Conservation (phyloP, 2,888 invertebrate genomes). For the Pyrrhopygopsis socrates region DNA sequence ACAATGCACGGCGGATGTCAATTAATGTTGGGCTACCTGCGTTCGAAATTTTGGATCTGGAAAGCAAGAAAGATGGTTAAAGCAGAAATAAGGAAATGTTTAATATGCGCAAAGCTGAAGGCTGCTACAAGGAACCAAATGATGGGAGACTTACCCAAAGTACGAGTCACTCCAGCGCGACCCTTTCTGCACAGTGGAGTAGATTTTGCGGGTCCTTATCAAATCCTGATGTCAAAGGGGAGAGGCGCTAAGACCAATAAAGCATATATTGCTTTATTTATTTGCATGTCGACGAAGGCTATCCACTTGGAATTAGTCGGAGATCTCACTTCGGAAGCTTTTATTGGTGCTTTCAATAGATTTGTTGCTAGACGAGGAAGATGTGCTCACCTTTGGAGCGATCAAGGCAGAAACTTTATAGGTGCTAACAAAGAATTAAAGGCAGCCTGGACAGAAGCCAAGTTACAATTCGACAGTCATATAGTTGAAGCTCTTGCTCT, state of each 20-base stretch:
- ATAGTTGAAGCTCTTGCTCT: constrained; percentile 36
- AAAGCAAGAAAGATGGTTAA: no score
- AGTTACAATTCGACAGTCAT: constrained; percentile 28
- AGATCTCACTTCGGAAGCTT: not conserved
- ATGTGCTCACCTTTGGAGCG: not conserved
- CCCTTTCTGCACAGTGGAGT: constrained; percentile 56
- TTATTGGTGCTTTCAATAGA: constrained; percentile 4
- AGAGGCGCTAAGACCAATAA: constrained; percentile 46
- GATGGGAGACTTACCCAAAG: constrained; percentile 60
- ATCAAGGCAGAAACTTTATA: constrained; percentile 3
- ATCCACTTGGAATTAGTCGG: constrained; percentile 1
- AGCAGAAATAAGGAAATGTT: not conserved
- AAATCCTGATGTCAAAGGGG: constrained; percentile 37
- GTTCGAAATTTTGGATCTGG: not conserved
- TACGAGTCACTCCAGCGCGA: constrained; percentile 41
- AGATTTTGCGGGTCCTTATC: constrained; percentile 32
- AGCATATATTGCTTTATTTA: not conserved
- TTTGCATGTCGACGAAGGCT: constrained; percentile 11
- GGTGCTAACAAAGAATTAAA: constrained; percentile 1
- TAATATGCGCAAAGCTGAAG: not conserved
- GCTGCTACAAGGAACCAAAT: constrained; percentile 28
- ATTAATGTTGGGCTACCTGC: not conserved
- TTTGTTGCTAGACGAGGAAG: constrained; percentile 10
- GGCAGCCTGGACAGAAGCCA: constrained; percentile 51
- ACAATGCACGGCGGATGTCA: not conserved